phyloP scores from a whole-genome alignment of 1,140 invertebrate species.

The Drusus annulatus region DNA sequence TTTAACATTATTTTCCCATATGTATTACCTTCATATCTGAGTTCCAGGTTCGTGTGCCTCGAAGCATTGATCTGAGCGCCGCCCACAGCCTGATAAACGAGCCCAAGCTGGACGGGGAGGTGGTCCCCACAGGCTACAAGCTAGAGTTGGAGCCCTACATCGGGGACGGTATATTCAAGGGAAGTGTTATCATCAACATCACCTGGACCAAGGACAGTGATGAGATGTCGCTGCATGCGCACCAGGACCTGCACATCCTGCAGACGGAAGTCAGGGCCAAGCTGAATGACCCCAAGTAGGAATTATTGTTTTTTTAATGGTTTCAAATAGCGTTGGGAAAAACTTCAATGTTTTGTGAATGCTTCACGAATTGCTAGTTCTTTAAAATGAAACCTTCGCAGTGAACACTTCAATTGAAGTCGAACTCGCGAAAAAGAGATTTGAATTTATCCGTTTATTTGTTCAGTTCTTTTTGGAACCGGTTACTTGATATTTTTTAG shows the following conservation, averaged over 20 bases:
- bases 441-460: too few species aligned
- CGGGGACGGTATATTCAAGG: conserved; percentile 73
- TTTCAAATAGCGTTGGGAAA: too few species aligned
- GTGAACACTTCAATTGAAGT: too few species aligned
- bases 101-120: conserved; percentile 70
- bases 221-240: conserved; percentile 75
- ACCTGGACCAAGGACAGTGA: conserved; percentile 73
- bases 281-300: conserved; percentile 30
- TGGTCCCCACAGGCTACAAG: conserved; percentile 75
- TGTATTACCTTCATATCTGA: too few species aligned
- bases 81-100: conserved; percentile 73
- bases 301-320: too few species aligned
- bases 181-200: conserved; percentile 75
- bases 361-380: too few species aligned
- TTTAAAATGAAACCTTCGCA: too few species aligned
- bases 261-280: conserved; percentile 63
- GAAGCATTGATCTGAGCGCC: conserved; percentile 76
- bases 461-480: too few species aligned
- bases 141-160: conserved; percentile 75
- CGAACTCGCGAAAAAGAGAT: too few species aligned
- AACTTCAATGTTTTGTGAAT: too few species aligned
- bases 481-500: too few species aligned
- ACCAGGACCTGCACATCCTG: conserved; percentile 73
- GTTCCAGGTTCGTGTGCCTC: conserved; percentile 53
- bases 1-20: too few species aligned